Evolutionary conservation across 2,888 invertebrate species (phyloP).

Genomic region (Trachelus tabidus): DNA sequence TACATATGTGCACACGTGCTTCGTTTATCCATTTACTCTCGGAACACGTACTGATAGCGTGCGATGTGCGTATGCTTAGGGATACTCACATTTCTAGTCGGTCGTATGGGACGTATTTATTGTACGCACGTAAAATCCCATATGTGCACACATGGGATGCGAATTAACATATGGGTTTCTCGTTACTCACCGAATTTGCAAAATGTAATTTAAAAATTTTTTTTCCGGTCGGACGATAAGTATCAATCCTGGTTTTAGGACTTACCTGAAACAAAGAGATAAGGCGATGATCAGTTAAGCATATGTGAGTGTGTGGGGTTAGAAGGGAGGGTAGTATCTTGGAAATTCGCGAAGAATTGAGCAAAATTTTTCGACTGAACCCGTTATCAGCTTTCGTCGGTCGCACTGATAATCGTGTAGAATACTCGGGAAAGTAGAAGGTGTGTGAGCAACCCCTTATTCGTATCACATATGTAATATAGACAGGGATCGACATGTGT

Average conservation of each 20-base stretch:
- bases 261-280: background rate
- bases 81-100: background rate
- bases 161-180: background rate
- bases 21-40: background rate
- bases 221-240: background rate
- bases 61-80: background rate
- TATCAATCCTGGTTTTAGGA: background rate
- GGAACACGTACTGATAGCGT: background rate
- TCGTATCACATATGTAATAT: background rate
- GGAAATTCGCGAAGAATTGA: background rate
- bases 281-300: background rate
- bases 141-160: background rate
- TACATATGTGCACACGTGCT: background rate
- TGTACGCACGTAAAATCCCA: background rate
- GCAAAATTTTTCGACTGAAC: background rate
- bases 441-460: background rate
- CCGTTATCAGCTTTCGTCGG: background rate
- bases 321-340: background rate
- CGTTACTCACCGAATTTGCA: background rate
- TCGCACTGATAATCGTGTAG: background rate
- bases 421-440: background rate
- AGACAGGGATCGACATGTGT: background rate
- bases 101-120: background rate
- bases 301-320: background rate
- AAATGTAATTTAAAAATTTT: background rate